Percentiles rank a stretch among this genome's conserved stretches.
These are phyloP conservation scores for Drosophila nebulosa DNA, from an alignment of 1,140 invertebrate genomes.

Conservation along the genomic window DNA sequence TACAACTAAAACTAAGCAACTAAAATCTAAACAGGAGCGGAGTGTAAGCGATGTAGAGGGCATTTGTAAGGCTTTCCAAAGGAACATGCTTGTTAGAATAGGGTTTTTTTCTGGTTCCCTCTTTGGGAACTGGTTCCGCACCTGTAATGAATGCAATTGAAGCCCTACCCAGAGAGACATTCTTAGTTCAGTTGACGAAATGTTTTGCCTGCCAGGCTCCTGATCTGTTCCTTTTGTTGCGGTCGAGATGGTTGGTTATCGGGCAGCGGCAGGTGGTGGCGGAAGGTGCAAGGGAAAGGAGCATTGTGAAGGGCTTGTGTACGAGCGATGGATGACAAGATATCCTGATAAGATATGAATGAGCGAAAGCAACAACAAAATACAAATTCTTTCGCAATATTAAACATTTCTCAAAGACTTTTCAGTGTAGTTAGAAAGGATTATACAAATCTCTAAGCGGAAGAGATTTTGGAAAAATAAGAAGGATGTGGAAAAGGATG, in stretches of 20 bases:
- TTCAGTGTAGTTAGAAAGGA: too few relatives aligned
- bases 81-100: too few relatives aligned
- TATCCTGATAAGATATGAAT: background rate
- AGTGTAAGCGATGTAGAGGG: background rate
- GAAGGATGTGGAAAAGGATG: too few relatives aligned
- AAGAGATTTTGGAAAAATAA: too few relatives aligned
- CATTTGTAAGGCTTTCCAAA: too few relatives aligned
- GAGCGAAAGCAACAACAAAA: constrained; percentile 12
- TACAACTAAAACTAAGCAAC: background rate
- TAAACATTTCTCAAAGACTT: too few relatives aligned
- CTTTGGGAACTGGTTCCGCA: background rate
- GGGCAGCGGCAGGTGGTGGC: too few relatives aligned
- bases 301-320: too few relatives aligned
- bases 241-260: constrained; percentile 36
- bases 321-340: too few relatives aligned
- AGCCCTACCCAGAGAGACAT: constrained; percentile 11
- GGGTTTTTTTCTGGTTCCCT: too few relatives aligned
- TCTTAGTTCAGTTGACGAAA: constrained; percentile 48
- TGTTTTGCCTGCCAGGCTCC: background rate
- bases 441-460: background rate
- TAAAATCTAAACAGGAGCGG: background rate
- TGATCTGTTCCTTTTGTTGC: constrained; percentile 53
- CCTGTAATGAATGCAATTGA: background rate
- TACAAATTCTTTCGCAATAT: background rate
- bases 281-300: constrained; percentile 18